Base-by-base conservation (phyloP, 2,797 vertebrate species). In the Ctenosaura bakeri region DNA sequence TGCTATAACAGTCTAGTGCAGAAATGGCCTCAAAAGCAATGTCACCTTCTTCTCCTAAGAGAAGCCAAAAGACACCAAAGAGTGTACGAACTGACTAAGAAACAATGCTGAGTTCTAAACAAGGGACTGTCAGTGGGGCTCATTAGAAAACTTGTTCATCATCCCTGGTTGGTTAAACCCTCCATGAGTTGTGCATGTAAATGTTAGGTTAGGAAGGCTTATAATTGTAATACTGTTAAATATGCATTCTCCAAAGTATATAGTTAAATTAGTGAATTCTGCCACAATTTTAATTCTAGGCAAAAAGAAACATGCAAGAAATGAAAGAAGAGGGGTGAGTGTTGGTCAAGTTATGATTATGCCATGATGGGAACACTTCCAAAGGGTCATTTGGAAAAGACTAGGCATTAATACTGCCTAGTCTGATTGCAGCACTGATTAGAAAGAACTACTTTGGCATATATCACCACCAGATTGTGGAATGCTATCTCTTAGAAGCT, bases 131-230 rank as follows among this genome's bases (percentile, higher is more conserved):
- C 18, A 8, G 77, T 29, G 85, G 73, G 46, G 10, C 14, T 64
- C 38, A 38, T 50, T 50, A 18, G 3, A 84, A 86, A 80, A 66
- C 69, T 54, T 74, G 6, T 80, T 90, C 85, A 42, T 38, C 22
- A 14, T 3, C 10, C 1, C 76, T 88, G 71, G n/a, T 87, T 87
- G 86, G 89, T 80, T 73, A 89, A 85, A 52, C 52, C 42, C 85
- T 88, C 46, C 54, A 32, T 46, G 26, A 64, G 78, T 87, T 69
- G 29, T 59, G 18, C 0, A 0, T 54, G 26, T 56, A 56, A 52
- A 32, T 59, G 26, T 81, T 32, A 46, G 13, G 46, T 64, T 52
- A 38, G 10, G 18, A 59, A 6, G 14, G 13, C 8, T 52, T 3
- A 46, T 14, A 42, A 77, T 4, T 38, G 6, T 35, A 35, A 6